phyloP scores from a whole-genome alignment of 2,113 vertebrate species.

The Catharus bicknelli region DNA sequence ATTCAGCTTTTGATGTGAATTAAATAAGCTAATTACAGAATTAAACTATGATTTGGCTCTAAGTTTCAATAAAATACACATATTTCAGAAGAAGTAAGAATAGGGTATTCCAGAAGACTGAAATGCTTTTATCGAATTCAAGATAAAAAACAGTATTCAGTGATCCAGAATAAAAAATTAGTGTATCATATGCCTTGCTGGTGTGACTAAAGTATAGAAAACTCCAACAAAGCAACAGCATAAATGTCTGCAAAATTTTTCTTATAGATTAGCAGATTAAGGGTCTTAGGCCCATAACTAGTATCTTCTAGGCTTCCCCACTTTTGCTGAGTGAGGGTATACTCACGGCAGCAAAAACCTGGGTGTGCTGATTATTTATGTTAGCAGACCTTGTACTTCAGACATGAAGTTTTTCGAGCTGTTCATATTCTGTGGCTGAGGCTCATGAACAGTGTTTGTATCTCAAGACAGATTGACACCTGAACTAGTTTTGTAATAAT shows the following conservation, averaged over 20 bases:
- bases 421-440: neutral
- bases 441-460: neutral
- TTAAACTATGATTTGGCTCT: neutral
- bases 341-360: neutral
- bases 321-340: neutral
- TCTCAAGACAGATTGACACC: neutral
- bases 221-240: neutral
- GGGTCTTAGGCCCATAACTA: neutral
- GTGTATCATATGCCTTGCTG: neutral
- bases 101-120: neutral
- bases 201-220: neutral
- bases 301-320: neutral
- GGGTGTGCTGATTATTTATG: neutral
- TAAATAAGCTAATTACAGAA: neutral
- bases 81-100: neutral
- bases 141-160: neutral
- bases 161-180: neutral
- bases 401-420: neutral
- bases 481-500: neutral
- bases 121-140: neutral
- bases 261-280: neutral
- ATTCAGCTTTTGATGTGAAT: neutral
- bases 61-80: neutral
- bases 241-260: neutral
- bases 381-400: neutral